Conservation (phyloP, 2,888 invertebrate genomes). For the Ceriagrion tenellum region DNA sequence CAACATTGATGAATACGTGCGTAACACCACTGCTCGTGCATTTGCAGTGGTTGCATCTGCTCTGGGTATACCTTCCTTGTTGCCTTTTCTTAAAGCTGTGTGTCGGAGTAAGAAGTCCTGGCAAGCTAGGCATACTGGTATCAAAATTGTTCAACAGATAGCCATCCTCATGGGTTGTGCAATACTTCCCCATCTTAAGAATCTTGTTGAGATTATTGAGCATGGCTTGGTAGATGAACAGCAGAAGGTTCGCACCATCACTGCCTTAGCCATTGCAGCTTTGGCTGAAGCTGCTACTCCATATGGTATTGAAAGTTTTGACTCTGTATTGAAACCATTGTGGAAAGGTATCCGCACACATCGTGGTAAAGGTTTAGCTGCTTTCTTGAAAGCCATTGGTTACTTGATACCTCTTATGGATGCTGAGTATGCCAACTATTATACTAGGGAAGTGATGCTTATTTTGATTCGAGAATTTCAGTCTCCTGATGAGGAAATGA, state of each 20-base stretch:
- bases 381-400: conserved; percentile 99
- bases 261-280: conserved; percentile 98
- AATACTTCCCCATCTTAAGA: conserved; percentile 98
- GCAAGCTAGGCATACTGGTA: conserved; percentile 99
- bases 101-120: conserved; percentile 99
- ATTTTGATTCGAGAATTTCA: conserved; percentile 99
- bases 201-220: conserved; percentile 99
- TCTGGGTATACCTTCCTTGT: conserved; percentile 96
- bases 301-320: conserved; percentile 99
- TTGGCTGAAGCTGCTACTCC: conserved; percentile 99
- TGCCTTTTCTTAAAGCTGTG: conserved; percentile 99
- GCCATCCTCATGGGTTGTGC: conserved; percentile 99
- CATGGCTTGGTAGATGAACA: conserved; percentile 84
- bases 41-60: conserved; percentile 99
- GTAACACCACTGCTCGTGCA: conserved; percentile 99
- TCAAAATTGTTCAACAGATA: conserved; percentile 99
- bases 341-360: conserved; percentile 98
- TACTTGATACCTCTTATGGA: conserved; percentile 99
- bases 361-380: conserved; percentile 93
- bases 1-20: conserved; percentile 99
- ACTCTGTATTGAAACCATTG: conserved; percentile 98
- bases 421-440: conserved; percentile 99
- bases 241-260: conserved; percentile 94
- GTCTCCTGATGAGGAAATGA: conserved; percentile 99
- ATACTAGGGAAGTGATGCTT: conserved; percentile 99